Evolutionary conservation across 2,797 vertebrate species (phyloP).

Genomic region (Enoplosus armatus): DNA sequence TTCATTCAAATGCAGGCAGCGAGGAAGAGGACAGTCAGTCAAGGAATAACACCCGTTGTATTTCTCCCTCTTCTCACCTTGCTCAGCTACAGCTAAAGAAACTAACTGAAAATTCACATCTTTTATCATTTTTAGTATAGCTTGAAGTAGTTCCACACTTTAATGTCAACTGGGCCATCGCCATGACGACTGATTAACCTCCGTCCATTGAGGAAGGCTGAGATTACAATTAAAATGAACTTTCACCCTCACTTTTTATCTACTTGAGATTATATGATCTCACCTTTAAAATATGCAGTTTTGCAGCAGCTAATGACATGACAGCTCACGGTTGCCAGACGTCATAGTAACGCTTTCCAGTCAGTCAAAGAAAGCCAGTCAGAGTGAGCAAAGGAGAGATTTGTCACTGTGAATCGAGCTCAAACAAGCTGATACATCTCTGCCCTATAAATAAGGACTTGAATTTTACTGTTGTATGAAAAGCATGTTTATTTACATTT

Average conservation of each 20-base stretch:
- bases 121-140: background rate
- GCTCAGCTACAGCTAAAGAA: background rate
- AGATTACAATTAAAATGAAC: background rate
- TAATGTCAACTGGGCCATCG: background rate
- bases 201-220: background rate
- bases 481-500: constrained; percentile 13
- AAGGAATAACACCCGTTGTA: background rate
- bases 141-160: too few relatives aligned
- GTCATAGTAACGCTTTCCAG: background rate
- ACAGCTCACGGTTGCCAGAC: background rate
- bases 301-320: background rate
- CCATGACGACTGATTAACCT: background rate
- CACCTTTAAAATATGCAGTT: background rate
- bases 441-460: background rate
- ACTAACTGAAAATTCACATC: background rate
- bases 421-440: background rate
- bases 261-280: too few relatives aligned
- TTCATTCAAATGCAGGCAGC: background rate
- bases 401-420: background rate
- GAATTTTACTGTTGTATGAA: background rate
- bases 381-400: background rate
- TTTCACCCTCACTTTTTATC: too few relatives aligned
- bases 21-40: background rate
- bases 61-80: background rate
- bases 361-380: background rate